phyloP scores from a whole-genome alignment of 2,888 invertebrate genomes.

The Entomobrya proxima region DNA sequence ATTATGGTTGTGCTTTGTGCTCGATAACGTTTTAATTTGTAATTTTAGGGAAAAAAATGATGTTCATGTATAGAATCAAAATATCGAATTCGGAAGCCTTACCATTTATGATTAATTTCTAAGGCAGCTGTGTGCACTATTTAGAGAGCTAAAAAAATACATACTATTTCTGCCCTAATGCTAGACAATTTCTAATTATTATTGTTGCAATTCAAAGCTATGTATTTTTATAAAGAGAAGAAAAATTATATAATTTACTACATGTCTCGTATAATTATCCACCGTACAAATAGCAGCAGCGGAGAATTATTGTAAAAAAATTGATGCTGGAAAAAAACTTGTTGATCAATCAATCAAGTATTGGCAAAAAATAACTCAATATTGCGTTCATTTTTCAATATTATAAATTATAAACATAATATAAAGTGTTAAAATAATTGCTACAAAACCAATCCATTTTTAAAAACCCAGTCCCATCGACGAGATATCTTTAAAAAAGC shows the following conservation, averaged over 20 bases:
- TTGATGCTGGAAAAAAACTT: not conserved
- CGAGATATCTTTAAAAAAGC: not conserved
- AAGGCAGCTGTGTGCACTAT: not conserved
- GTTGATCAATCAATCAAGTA: conserved; percentile 6
- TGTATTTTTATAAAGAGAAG: conserved; percentile 23
- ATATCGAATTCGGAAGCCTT: conserved; percentile 40
- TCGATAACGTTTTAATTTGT: not conserved
- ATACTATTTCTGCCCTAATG: not conserved
- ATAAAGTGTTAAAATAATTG: not conserved
- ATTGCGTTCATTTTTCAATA: conserved; percentile 15
- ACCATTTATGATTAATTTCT: not conserved
- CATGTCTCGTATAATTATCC: too few relatives aligned
- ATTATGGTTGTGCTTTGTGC: conserved; percentile 11
- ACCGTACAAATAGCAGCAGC: conserved; percentile 22
- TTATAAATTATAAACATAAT: too few relatives aligned
- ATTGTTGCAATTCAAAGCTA: conserved; percentile 43
- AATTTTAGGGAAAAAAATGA: not conserved
- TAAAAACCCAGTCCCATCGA: not conserved
- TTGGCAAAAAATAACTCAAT: not conserved
- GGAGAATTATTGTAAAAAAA: too few relatives aligned
- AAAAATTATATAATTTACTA: conserved; percentile 34
- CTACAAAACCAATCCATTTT: not conserved
- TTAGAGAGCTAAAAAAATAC: not conserved
- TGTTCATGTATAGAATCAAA: conserved; percentile 10
- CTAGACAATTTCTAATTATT: conserved; percentile 20